A percentile compares a stretch with the other conserved stretches of the same genome.
phyloP scores from a whole-genome alignment of 2,888 invertebrate species.

The Chesias legatella region DNA sequence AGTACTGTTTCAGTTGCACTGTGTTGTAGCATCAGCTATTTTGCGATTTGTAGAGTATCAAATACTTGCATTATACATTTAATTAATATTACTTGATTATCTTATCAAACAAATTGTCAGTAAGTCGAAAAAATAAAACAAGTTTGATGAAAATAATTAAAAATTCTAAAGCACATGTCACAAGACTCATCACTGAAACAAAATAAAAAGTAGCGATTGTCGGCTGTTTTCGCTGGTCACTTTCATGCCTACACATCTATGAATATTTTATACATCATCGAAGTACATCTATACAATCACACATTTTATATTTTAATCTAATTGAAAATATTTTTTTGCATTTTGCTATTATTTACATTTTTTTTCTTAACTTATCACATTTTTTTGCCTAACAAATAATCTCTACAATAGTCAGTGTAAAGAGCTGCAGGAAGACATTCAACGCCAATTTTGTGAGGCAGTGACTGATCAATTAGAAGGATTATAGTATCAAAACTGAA shows the following conservation, averaged over 20 bases:
- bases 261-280: slow-evolving; percentile 42
- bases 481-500: slow-evolving; percentile 19
- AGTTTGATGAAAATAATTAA: too few species aligned
- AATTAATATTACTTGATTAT: too few species aligned
- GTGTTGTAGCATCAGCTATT: too few species aligned
- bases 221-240: slow-evolving; percentile 28
- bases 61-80: too few species aligned
- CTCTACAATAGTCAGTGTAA: slow-evolving; percentile 79
- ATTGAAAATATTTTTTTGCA: slow-evolving; percentile 59
- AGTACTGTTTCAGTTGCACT: too few species aligned
- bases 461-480: slow-evolving; percentile 22
- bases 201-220: slow-evolving; percentile 31
- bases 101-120: too few species aligned
- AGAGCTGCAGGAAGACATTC: slow-evolving; percentile 80
- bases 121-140: too few species aligned
- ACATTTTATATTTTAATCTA: slow-evolving; percentile 54
- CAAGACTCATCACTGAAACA: too few species aligned
- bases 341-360: slow-evolving; percentile 59
- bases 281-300: slow-evolving; percentile 58
- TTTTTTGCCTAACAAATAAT: slow-evolving; percentile 73
- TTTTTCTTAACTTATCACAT: slow-evolving; percentile 74
- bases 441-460: slow-evolving; percentile 48
- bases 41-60: too few species aligned
- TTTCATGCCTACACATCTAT: slow-evolving; percentile 46
- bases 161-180: too few species aligned